Base-by-base conservation (phyloP, 2,113 vertebrate genomes). In the Cephalopterus ornatus region DNA sequence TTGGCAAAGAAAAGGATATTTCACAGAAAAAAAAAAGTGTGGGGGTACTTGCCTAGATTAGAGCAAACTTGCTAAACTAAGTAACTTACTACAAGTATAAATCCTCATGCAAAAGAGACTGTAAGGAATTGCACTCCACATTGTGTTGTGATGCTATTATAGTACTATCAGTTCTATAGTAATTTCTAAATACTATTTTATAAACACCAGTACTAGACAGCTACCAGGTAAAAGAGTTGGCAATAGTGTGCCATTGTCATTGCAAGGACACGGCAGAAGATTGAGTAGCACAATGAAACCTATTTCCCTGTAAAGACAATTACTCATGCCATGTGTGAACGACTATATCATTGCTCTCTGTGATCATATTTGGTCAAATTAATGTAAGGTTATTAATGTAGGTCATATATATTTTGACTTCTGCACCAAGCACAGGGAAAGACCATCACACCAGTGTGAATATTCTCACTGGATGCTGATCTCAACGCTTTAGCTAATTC, bases 401-500 rank as follows among this genome's bases (percentile, higher is more conserved):
- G 75, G 44, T 95, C 53, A 77, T 67, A 76, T n/a, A 41, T 78
- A 92, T 85, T 83, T 93, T 92, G 85, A 76, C 42, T 93, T 80
- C 47, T 88, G 32, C 50, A 71, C 28, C 46, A 86, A 61, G n/a
- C 37, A 74, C 35, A 65, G 21, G n/a, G 56, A 28, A 78, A 55
- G 80, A 72, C 7, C 20, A 28, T 71, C 4, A 2, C 47, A 22
- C 22, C 22, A 75, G 18, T 42, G 50, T 83, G 49, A 67, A 52
- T 80, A 78, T 47, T 68, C 47, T 82, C 32, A 44, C 20, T 74
- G n/a, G 32, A 26, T 79, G n/a, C n/a, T 71, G 33, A 76, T 91
- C 17, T 74, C 42, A n/a, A 19, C 52, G 18, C 20, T 76, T 53
- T 82, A 84, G 66, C 23, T 85, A 74, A 77, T 80, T 95, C 39